Conservation (phyloP, 2,797 vertebrate genomes). For the Acridotheres tristis region DNA sequence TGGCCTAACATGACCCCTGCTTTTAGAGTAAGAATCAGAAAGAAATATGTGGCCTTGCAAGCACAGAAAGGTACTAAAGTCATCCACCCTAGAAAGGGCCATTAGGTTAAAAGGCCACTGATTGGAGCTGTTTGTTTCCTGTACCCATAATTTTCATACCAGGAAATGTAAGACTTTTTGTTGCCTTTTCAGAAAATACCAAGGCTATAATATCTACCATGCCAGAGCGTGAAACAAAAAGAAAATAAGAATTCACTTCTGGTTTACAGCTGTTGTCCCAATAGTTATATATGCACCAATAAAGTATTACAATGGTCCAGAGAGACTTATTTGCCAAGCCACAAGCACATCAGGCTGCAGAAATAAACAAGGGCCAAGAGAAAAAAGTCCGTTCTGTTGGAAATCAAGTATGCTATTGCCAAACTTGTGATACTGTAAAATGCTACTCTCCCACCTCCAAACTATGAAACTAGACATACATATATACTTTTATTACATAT, state of each 20-base stretch:
- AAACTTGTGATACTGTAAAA: not conserved
- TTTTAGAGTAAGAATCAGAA: conserved; percentile 14
- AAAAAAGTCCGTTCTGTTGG: conserved; percentile 10
- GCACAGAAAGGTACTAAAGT: not conserved
- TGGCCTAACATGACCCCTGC: conserved; percentile 35
- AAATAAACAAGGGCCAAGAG: conserved; percentile 42
- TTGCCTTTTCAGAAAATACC: conserved; percentile 45
- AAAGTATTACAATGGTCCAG: conserved; percentile 39
- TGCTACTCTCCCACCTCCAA: not conserved
- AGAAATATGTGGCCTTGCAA: conserved; percentile 29
- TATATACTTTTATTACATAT: not conserved
- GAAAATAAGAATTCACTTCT: conserved; percentile 43
- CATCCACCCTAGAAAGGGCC: not conserved
- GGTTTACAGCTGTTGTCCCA: conserved; percentile 60
- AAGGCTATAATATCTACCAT: conserved; percentile 2
- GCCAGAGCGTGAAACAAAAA: conserved; percentile 43
- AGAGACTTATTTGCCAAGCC: conserved; percentile 54
- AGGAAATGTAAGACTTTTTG: conserved; percentile 24
- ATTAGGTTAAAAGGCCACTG: conserved; percentile 6
- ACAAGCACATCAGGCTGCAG: conserved; percentile 50
- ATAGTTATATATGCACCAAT: conserved; percentile 35
- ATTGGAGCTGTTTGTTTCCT: conserved; percentile 37
- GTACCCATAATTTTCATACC: conserved; percentile 20
- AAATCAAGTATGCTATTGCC: not conserved
- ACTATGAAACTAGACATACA: not conserved